Evolutionary conservation across 2,797 vertebrate genomes (phyloP), one percentile per base, ranked within the genome.

Genomic region (Micrastur ruficollis): DNA sequence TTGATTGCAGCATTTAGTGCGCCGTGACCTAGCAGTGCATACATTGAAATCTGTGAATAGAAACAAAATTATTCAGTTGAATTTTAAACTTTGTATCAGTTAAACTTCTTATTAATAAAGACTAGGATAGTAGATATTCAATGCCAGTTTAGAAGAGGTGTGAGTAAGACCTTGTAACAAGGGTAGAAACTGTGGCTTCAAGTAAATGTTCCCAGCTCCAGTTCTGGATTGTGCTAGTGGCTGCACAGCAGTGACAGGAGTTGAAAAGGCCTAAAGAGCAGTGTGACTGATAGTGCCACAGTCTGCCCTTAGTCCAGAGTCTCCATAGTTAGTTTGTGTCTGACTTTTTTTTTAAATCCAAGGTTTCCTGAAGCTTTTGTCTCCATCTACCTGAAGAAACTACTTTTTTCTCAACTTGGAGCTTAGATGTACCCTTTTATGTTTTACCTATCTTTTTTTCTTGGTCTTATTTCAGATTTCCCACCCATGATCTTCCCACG

Each of bases 11-110:
- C 26, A 21, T 81, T 91, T 65, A 88, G 26, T 67, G 32, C 7
- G 2, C 12, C 40, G n/a, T 81, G 76, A 83, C 93, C 76, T 72
- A 53, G 5, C 11, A 52, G 40, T 53, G 26, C 47, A 14, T 53
- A 23, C 56, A 78, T 9, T 90, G 62, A 66, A 2, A 4, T 50
- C 40, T 53, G 16, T 89, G 62, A 95, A 82, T n/a, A 71, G 55
- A 75, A 93, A 94, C 47, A 84, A 73, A 89, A 46, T 16, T 18
- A 59, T 55, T 8, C 32, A 71, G 21, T 56, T 89, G 36, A 94
- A 86, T 86, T 89, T 88, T 76, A 58, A 81, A 65, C 21, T 85
- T 59, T 5, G 4, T 47, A 61, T 36, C 20, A 55, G 46, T 63
- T 86, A 88, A 81, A 17, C 26, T 79, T 66, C 27, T 53, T 72